Conservation (phyloP, 2,888 invertebrate genomes). For the Suillia variegata region DNA sequence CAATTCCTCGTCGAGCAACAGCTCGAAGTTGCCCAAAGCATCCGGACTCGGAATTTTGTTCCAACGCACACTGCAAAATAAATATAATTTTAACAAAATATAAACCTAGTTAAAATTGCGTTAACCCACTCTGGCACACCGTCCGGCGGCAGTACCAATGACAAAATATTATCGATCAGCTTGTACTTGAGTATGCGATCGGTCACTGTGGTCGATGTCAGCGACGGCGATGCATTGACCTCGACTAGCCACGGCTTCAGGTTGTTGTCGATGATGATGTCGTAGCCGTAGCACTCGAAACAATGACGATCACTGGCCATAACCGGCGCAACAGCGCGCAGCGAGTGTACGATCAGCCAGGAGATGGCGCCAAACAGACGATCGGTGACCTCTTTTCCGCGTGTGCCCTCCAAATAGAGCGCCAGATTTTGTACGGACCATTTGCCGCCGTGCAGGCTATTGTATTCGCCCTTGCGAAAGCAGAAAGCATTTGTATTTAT, state of each 20-base stretch:
- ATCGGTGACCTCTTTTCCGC: slow-evolving; percentile 87
- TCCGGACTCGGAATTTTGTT: slow-evolving; percentile 78
- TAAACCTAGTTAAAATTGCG: too few relatives aligned
- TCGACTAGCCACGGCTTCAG: slow-evolving; percentile 93
- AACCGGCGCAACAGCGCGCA: slow-evolving; percentile 89
- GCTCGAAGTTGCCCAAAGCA: slow-evolving; percentile 82
- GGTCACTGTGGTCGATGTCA: slow-evolving; percentile 91
- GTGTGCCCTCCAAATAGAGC: slow-evolving; percentile 86
- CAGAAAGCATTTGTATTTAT: not conserved
- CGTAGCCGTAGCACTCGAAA: slow-evolving; percentile 81
- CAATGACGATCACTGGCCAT: slow-evolving; percentile 89
- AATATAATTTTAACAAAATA: not conserved
- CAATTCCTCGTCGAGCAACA: slow-evolving; percentile 83
- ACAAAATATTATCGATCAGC: slow-evolving; percentile 88
- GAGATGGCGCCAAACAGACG: slow-evolving; percentile 87
- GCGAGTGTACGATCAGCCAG: slow-evolving; percentile 89
- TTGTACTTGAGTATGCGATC: slow-evolving; percentile 93
- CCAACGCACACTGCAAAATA: slow-evolving; percentile 70
- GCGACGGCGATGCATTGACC: slow-evolving; percentile 90
- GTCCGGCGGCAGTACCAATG: slow-evolving; percentile 85
- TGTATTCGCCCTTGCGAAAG: slow-evolving; percentile 76
- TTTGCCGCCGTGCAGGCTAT: slow-evolving; percentile 91
- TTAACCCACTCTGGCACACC: slow-evolving; percentile 74
- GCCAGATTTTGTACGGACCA: slow-evolving; percentile 89
- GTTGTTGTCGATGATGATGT: slow-evolving; percentile 92